These are phyloP conservation scores for Dendrolimus houi DNA, from an alignment of 2,888 invertebrate species.

Conservation along the genomic window DNA sequence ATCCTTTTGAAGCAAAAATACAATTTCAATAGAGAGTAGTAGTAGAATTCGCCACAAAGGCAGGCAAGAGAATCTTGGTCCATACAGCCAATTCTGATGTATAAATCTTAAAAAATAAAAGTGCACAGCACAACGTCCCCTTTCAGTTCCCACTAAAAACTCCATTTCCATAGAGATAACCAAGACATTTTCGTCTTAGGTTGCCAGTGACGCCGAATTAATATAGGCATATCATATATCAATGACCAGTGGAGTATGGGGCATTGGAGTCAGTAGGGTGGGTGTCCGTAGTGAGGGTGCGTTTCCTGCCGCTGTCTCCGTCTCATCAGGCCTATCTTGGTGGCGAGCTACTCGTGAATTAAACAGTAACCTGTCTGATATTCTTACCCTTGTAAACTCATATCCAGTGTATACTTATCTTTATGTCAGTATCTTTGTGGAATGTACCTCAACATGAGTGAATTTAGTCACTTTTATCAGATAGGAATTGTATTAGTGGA, in stretches of 20 bases:
- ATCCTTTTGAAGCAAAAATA: too few relatives aligned
- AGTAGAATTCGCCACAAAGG: too few relatives aligned
- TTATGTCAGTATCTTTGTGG: not conserved
- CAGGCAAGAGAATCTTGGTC: too few relatives aligned
- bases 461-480: too few relatives aligned
- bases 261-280: slow-evolving; percentile 6
- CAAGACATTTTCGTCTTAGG: slow-evolving; percentile 33
- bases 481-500: too few relatives aligned
- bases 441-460: too few relatives aligned
- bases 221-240: slow-evolving; percentile 56
- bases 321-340: slow-evolving; percentile 70
- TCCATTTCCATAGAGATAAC: slow-evolving; percentile 14
- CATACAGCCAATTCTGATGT: too few relatives aligned
- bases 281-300: slow-evolving; percentile 28
- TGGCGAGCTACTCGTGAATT: slow-evolving; percentile 59
- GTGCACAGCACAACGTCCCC: too few relatives aligned
- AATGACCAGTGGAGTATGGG: slow-evolving; percentile 25
- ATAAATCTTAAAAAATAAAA: too few relatives aligned
- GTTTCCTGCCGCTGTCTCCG: slow-evolving; percentile 68
- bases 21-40: too few relatives aligned
- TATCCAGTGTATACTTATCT: slow-evolving; percentile 3
- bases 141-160: too few relatives aligned
- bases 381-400: slow-evolving; percentile 12
- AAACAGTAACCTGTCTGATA: slow-evolving; percentile 47
- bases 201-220: slow-evolving; percentile 33